A percentile compares a stretch with the other conserved stretches of the same genome.
Evolutionary conservation across 2,888 invertebrate genomes (phyloP).

Genomic region (Amiota mariae): DNA sequence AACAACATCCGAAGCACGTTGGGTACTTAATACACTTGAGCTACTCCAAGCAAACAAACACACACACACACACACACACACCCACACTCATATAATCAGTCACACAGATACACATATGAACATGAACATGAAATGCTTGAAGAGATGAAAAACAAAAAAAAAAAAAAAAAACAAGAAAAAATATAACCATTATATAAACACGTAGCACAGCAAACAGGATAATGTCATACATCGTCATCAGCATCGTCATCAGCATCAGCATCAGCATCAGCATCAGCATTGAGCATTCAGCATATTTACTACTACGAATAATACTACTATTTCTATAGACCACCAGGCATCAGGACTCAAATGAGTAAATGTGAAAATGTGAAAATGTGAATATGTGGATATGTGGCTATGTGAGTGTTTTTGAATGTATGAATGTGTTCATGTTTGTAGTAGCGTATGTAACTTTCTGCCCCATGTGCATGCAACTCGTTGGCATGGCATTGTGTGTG

Average conservation of each 20-base stretch:
- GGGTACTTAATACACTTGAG: constrained; percentile 39
- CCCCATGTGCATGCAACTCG: constrained; percentile 19
- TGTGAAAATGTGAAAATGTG: no score
- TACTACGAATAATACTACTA: constrained; percentile 21
- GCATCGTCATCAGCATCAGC: neutral
- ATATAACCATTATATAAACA: constrained; percentile 26
- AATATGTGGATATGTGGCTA: no score
- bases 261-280: neutral
- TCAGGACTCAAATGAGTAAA: neutral
- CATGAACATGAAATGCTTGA: constrained; percentile 12
- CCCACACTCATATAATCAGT: neutral
- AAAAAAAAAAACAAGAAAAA: constrained; percentile 4
- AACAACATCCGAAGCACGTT: constrained; percentile 19
- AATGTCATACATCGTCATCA: constrained; percentile 35
- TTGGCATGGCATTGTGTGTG: neutral
- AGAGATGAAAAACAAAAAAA: no score
- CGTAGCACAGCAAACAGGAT: constrained; percentile 52
- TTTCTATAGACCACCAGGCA: neutral
- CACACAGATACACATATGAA: constrained; percentile 3
- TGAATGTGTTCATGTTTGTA: neutral
- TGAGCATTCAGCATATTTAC: neutral
- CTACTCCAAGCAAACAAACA: constrained; percentile 25
- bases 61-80: constrained; percentile 26
- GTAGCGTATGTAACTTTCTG: neutral
- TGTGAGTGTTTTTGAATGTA: neutral